phyloP scores from a whole-genome alignment of 2,888 invertebrate species.

The Mythimna loreyi region DNA sequence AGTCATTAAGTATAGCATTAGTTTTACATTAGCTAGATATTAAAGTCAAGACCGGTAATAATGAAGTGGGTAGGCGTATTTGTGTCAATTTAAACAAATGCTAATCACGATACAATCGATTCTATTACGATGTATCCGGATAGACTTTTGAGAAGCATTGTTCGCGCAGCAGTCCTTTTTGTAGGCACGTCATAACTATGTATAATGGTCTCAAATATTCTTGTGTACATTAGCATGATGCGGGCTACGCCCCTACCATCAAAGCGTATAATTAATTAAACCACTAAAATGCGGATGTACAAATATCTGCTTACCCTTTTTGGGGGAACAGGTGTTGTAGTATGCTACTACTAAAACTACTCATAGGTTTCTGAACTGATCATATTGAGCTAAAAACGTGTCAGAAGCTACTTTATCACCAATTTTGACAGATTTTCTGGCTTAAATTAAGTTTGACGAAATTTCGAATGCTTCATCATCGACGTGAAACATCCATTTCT shows the following conservation, averaged over 20 bases:
- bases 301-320: background rate
- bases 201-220: background rate
- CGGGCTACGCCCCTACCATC: background rate
- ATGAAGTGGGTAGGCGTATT: slow-evolving; percentile 20
- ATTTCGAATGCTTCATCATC: no score
- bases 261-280: background rate
- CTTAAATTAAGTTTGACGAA: no score
- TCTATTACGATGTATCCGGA: background rate
- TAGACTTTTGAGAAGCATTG: background rate
- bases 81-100: slow-evolving; percentile 12
- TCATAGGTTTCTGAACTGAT: no score
- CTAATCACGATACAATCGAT: slow-evolving; percentile 17
- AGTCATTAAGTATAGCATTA: background rate
- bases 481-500: no score
- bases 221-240: background rate
- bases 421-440: no score
- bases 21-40: slow-evolving; percentile 12
- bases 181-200: background rate
- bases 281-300: background rate
- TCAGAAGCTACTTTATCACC: no score
- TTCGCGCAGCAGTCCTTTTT: background rate
- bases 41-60: background rate
- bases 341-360: background rate
- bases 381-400: no score
- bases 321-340: background rate